Evolutionary conservation across 1,140 invertebrate species (phyloP).

Genomic region (Achatina immaculata): DNA sequence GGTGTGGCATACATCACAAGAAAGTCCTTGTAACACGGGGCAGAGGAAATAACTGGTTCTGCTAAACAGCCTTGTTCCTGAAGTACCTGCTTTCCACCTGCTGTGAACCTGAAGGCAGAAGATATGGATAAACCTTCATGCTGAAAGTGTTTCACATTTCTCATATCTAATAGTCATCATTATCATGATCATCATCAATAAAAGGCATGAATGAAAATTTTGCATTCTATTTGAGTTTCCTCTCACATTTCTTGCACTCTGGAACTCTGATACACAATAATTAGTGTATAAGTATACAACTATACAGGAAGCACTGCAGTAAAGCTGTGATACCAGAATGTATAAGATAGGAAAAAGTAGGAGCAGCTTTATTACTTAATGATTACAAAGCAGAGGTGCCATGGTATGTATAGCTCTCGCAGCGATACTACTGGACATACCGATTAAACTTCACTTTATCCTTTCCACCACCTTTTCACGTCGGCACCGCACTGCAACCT

Average conservation of each 20-base stretch:
- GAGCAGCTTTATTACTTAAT: too few species aligned
- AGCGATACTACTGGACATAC: too few species aligned
- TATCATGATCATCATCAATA: neutral
- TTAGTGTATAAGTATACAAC: too few species aligned
- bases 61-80: neutral
- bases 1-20: conserved; percentile 92
- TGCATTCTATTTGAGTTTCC: neutral
- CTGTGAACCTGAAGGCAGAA: neutral
- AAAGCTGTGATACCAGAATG: too few species aligned
- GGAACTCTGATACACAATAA: neutral
- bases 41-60: conserved; percentile 76
- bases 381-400: too few species aligned
- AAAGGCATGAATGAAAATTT: neutral
- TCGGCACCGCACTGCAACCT: too few species aligned
- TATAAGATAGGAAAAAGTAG: too few species aligned
- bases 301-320: too few species aligned
- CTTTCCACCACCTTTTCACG: too few species aligned
- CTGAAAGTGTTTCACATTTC: neutral
- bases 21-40: conserved; percentile 93
- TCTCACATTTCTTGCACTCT: neutral
- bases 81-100: conserved; percentile 1
- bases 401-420: too few species aligned
- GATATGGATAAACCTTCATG: neutral
- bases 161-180: neutral
- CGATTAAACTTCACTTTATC: too few species aligned